Evolutionary conservation across 2,797 vertebrate genomes (phyloP), one percentile per base, ranked within the genome.

Genomic region (Acanthornis magna): DNA sequence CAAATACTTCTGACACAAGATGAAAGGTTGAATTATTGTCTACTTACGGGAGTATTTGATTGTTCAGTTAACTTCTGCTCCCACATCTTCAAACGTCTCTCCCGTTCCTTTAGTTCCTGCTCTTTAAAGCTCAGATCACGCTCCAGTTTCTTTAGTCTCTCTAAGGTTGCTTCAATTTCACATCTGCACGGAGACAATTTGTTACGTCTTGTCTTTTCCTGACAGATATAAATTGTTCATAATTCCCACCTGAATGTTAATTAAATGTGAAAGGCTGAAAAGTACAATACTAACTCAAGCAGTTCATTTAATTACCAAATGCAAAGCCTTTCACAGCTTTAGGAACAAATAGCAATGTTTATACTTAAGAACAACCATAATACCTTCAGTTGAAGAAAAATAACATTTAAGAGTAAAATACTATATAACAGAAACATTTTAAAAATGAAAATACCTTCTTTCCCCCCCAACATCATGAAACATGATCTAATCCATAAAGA

Each of bases 41-140:
- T 94, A 98, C 99, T 99, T 98, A 99, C 99, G 94, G 99, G 99
- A 80, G 98, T 98, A 97, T 98, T 99, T 97, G 99, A 99, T 97
- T 99, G 99, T 67, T 99, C 99, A 0, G 99, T 98, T 95, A 99
- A 98, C 96, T 99, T 99, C 93, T 98, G 98, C 98, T 99, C 99
- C 99, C 99, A 99, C 98, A 99, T 99, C 98, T 98, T 99, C 57
- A 99, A 97, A 40, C 98, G 99, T 45, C 98, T 98, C 95, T 99
- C 99, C 88, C 99, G 97, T 96, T 99, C 99, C 97, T 99, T 99
- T 91, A 99, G 98, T 94, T 99, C 99, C 97, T 99, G 99, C 97
- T 99, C 99, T 97, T 99, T 99, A 96, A 98, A 99, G 97, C 99
- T 99, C 98, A 99, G 98, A 97, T 99, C 99, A 94, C 99, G 98